phyloP scores from a whole-genome alignment of 2,888 invertebrate species.

The Eristalinus aeneus region DNA sequence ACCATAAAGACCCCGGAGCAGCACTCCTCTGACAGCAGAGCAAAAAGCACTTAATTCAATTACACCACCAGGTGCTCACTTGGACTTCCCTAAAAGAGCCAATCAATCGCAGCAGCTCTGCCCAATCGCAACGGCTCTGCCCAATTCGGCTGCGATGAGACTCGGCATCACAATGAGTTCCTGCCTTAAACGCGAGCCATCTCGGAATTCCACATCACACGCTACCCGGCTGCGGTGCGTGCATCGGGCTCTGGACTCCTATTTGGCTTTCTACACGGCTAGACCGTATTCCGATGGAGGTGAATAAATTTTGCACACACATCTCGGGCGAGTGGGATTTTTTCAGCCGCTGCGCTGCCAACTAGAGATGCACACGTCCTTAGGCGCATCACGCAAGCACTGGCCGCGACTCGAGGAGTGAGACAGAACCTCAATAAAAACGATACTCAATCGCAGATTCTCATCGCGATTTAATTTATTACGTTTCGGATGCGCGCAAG shows the following conservation, averaged over 20 bases:
- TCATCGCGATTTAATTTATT: slow-evolving; percentile 61
- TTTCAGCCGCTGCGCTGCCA: background rate
- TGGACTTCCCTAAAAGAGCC: background rate
- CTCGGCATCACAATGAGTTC: background rate
- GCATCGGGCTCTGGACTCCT: slow-evolving; percentile 24
- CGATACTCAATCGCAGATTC: slow-evolving; percentile 50
- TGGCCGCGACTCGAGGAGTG: background rate
- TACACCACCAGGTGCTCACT: slow-evolving; percentile 23
- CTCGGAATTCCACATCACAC: background rate
- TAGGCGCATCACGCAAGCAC: slow-evolving; percentile 32
- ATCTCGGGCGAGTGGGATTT: background rate
- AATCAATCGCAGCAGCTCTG: background rate
- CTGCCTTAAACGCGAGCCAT: background rate
- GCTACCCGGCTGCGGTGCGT: background rate
- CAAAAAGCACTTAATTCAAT: slow-evolving; percentile 16
- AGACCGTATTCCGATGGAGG: slow-evolving; percentile 54
- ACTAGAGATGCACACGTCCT: slow-evolving; percentile 42
- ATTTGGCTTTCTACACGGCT: slow-evolving; percentile 54
- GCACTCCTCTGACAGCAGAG: background rate
- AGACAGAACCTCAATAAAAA: slow-evolving; percentile 21
- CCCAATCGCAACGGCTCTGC: background rate
- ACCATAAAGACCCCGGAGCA: background rate
- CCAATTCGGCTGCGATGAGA: background rate
- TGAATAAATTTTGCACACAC: slow-evolving; percentile 53
- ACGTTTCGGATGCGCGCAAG: slow-evolving; percentile 39